Percentiles rank a stretch among this genome's conserved stretches.
Evolutionary conservation across 1,140 invertebrate species (phyloP).

Genomic region (Paraescarpia echinospica): DNA sequence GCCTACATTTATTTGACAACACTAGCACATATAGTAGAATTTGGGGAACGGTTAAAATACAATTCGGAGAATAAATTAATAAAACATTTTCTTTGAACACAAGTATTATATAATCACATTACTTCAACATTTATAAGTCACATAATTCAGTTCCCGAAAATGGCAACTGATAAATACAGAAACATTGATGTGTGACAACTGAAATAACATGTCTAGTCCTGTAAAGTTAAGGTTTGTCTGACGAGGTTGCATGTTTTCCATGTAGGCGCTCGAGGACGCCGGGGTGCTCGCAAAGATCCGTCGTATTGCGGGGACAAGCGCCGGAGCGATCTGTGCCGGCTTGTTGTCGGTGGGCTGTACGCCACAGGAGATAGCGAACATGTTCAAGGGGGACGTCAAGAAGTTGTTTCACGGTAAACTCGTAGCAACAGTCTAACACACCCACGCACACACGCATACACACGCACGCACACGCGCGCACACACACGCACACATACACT

Average conservation of each 20-base stretch:
- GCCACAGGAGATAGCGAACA: constrained; percentile 30
- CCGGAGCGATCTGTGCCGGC: constrained; percentile 28
- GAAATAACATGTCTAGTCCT: no score
- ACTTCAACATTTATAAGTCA: no score
- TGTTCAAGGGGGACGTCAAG: constrained; percentile 31
- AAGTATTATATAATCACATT: no score
- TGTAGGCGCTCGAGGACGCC: constrained; percentile 29
- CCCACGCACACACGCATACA: not conserved
- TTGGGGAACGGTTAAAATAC: no score
- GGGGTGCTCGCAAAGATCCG: constrained; percentile 24
- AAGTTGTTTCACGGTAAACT: constrained; percentile 28
- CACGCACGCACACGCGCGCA: not conserved
- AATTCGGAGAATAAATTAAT: no score
- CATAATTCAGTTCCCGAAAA: no score
- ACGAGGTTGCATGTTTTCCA: not conserved
- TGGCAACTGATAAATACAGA: no score
- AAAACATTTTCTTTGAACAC: no score
- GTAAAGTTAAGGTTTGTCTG: not conserved
- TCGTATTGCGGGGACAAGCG: constrained; percentile 26
- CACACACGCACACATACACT: no score
- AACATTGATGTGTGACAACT: no score
- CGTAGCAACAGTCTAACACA: not conserved
- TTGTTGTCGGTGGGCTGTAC: constrained; percentile 26
- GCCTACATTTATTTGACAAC: no score
- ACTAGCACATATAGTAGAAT: no score